Evolutionary conservation across 1,140 invertebrate genomes (phyloP).

Genomic region (Helicoverpa zea): DNA sequence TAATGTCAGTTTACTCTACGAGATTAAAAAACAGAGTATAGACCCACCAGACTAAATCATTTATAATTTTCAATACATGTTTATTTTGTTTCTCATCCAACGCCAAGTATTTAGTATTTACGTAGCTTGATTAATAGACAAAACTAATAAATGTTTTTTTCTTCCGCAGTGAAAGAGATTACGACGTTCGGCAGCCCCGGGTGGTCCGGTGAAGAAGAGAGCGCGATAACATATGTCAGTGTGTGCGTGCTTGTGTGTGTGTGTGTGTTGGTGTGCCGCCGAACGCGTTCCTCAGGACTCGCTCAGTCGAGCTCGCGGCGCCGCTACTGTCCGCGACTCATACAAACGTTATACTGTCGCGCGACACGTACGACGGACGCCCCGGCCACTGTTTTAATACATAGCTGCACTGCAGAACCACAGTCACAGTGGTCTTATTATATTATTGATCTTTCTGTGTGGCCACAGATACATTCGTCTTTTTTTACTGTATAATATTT

Average conservation of each 20-base stretch:
- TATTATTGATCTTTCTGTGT: conserved; percentile 40
- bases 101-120: too few relatives aligned
- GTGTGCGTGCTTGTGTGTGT: conserved; percentile 58
- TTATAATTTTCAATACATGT: too few relatives aligned
- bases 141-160: conserved; percentile 48
- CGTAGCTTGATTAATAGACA: not conserved
- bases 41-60: too few relatives aligned
- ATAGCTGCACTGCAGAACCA: conserved; percentile 33
- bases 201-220: conserved; percentile 75
- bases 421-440: conserved; percentile 6
- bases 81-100: too few relatives aligned
- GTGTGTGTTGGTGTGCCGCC: conserved; percentile 45
- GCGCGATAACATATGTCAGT: conserved; percentile 73
- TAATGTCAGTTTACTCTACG: too few relatives aligned
- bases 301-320: conserved; percentile 7
- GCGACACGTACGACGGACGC: not conserved
- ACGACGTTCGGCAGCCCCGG: conserved; percentile 78
- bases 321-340: not conserved
- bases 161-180: conserved; percentile 81
- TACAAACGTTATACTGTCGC: not conserved
- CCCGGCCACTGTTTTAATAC: not conserved
- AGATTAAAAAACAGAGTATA: too few relatives aligned
- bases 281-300: conserved; percentile 35
- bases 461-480: conserved; percentile 16
- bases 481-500: conserved; percentile 51